A percentile compares a stretch with the other conserved stretches of the same genome.
phyloP scores from a whole-genome alignment of 2,888 invertebrate species.

The Portevinia maculata region DNA sequence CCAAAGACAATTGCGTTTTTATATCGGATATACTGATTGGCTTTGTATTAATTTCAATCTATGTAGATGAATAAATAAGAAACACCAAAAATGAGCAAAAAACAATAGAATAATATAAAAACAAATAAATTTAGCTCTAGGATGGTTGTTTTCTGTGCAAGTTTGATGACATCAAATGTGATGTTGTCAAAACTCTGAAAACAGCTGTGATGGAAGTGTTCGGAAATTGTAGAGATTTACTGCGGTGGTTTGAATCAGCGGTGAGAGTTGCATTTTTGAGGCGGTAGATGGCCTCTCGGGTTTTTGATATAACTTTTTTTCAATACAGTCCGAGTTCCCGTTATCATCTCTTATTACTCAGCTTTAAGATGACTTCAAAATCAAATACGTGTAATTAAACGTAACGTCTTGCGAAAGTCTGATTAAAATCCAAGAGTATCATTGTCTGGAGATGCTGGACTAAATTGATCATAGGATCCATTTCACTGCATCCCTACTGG shows the following conservation, averaged over 20 bases:
- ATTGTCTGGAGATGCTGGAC: too few species aligned
- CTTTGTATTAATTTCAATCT: slow-evolving; percentile 19
- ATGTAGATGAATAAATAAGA: slow-evolving; percentile 33
- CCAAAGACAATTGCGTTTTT: slow-evolving; percentile 20
- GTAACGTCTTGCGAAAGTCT: too few species aligned
- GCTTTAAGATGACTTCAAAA: too few species aligned
- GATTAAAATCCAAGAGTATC: too few species aligned
- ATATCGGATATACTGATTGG: slow-evolving; percentile 31
- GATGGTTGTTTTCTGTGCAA: slow-evolving; percentile 35
- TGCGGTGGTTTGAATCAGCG: not conserved
- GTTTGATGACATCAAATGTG: slow-evolving; percentile 49
- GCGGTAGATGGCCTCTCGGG: not conserved
- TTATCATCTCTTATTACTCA: too few species aligned
- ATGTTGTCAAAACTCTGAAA: slow-evolving; percentile 47
- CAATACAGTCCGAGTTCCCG: too few species aligned
- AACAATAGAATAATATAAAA: slow-evolving; percentile 34
- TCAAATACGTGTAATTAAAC: too few species aligned
- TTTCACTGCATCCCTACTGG: too few species aligned
- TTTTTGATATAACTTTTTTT: too few species aligned
- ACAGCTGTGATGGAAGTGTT: slow-evolving; percentile 43
- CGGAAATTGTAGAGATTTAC: slow-evolving; percentile 4
- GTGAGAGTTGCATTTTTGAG: not conserved
- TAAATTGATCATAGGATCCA: too few species aligned
- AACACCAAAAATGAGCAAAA: slow-evolving; percentile 37
- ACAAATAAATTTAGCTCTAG: slow-evolving; percentile 40